These are phyloP conservation scores for Sarcoramphus papa DNA, from an alignment of 2,797 vertebrate genomes.

Conservation along the genomic window DNA sequence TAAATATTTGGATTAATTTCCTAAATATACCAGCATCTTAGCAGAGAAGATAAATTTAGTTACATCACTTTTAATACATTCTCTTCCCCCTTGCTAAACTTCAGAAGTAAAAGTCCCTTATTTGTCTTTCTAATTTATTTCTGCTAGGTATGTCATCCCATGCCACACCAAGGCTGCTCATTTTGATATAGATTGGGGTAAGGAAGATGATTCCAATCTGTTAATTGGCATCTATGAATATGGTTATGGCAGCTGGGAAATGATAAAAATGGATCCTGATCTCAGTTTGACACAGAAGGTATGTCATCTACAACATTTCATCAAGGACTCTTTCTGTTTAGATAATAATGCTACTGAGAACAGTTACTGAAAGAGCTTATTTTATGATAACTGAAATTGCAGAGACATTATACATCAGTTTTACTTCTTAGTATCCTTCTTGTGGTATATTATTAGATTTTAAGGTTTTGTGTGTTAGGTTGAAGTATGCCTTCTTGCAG, in stretches of 20 bases:
- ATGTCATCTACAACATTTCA: not conserved
- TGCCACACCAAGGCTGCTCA: conserved; percentile 96
- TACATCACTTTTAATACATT: not conserved
- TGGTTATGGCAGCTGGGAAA: conserved; percentile 98
- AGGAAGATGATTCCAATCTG: conserved; percentile 94
- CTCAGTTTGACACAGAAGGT: conserved; percentile 98
- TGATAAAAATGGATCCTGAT: conserved; percentile 99
- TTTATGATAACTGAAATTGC: not conserved
- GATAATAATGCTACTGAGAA: not conserved
- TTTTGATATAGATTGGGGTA: conserved; percentile 96
- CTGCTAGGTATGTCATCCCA: conserved; percentile 88
- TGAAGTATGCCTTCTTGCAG: not conserved
- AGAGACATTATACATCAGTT: accelerated
- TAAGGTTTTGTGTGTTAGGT: not conserved
- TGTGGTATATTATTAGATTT: not conserved
- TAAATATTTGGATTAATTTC: not conserved
- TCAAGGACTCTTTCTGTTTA: not conserved
- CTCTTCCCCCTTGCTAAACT: not conserved
- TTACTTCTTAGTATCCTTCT: not conserved
- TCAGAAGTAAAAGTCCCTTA: not conserved
- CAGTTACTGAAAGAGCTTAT: not conserved
- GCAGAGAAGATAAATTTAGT: not conserved
- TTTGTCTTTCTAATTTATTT: not conserved
- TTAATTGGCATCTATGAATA: conserved; percentile 97
- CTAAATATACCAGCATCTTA: not conserved